Conservation (phyloP, 2,888 invertebrate genomes). For the Chorisops tibialis region DNA sequence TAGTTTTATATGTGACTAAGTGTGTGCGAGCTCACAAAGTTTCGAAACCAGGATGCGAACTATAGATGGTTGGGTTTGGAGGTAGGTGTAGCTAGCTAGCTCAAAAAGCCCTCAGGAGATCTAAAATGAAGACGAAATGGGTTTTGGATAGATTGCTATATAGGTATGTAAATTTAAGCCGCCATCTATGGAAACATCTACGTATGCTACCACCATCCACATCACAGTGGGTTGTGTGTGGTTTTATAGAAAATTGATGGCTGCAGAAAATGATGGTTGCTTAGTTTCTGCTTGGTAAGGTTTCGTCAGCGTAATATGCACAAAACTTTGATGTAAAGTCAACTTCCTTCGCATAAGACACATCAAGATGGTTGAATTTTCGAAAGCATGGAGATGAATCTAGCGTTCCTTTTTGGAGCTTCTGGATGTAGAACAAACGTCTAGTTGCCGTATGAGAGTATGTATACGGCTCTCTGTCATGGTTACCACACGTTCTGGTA, state of each 20-base stretch:
- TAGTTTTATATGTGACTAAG: no score
- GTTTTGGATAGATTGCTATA: slow-evolving; percentile 11
- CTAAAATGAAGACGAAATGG: slow-evolving; percentile 25
- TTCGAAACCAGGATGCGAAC: background rate
- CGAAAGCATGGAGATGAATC: no score
- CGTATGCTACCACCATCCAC: background rate
- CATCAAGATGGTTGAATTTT: background rate
- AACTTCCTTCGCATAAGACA: slow-evolving; percentile 17
- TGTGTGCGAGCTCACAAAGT: no score
- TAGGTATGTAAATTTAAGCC: background rate
- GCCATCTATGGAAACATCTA: background rate
- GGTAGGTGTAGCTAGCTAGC: background rate
- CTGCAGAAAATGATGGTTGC: slow-evolving; percentile 30
- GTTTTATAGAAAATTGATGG: slow-evolving; percentile 22
- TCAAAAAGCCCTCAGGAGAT: slow-evolving; percentile 31
- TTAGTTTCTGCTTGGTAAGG: slow-evolving; percentile 30
- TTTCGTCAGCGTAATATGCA: slow-evolving; percentile 27
- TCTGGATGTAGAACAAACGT: no score
- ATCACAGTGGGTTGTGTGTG: background rate
- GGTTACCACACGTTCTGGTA: no score
- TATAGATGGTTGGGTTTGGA: background rate
- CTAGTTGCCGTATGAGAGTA: no score
- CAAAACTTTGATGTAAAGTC: slow-evolving; percentile 32
- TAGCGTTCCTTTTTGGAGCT: no score
- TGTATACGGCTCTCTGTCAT: no score